Percentiles rank a stretch among this genome's conserved stretches.
Evolutionary conservation across 1,140 invertebrate genomes (phyloP).

Genomic region (Notospermus geniculatus): DNA sequence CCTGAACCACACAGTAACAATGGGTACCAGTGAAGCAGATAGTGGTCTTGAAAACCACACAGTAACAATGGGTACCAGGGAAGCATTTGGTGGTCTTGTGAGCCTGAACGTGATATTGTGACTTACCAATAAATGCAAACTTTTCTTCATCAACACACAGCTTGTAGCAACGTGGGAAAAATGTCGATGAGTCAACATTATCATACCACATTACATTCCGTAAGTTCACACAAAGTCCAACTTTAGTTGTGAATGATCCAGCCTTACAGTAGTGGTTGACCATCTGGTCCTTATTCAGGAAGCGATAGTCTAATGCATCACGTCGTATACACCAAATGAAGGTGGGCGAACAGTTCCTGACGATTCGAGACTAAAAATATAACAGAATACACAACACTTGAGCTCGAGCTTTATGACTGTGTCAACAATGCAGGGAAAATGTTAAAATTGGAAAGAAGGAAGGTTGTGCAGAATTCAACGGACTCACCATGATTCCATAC

Average conservation of each 20-base stretch:
- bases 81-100: too few relatives aligned
- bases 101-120: too few relatives aligned
- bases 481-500: conserved; percentile 57
- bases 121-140: conserved; percentile 70
- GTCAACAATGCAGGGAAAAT: too few relatives aligned
- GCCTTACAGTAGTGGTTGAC: conserved; percentile 78
- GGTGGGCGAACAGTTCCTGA: conserved; percentile 65
- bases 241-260: conserved; percentile 79
- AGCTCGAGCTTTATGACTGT: too few relatives aligned
- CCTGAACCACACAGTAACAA: too few relatives aligned
- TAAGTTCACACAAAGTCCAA: conserved; percentile 72
- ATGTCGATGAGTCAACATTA: conserved; percentile 72
- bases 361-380: conserved; percentile 52
- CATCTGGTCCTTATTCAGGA: conserved; percentile 65
- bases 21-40: too few relatives aligned
- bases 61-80: too few relatives aligned
- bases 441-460: too few relatives aligned
- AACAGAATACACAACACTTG: conserved; percentile 15
- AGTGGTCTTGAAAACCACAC: too few relatives aligned
- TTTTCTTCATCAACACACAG: conserved; percentile 75
- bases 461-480: too few relatives aligned
- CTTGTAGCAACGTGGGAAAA: conserved; percentile 80
- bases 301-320: conserved; percentile 72
- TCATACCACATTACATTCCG: conserved; percentile 89
- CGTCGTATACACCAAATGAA: conserved; percentile 85